Evolutionary conservation across 2,113 vertebrate species (phyloP).

Genomic region (Morphnarchus princeps): DNA sequence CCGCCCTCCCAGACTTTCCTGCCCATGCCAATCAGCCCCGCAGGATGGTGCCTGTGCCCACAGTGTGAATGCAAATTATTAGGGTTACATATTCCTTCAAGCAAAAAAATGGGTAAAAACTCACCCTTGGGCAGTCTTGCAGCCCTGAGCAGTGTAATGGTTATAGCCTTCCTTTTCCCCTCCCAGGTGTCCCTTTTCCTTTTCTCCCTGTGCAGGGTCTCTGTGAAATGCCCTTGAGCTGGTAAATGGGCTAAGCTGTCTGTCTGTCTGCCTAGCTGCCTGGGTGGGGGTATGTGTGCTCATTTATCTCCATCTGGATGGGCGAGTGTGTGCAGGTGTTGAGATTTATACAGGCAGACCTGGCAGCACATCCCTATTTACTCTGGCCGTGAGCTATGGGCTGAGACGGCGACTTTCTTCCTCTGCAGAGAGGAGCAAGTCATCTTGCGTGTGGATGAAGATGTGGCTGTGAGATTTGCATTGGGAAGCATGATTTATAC

Average conservation of each 20-base stretch:
- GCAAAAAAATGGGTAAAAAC: neutral
- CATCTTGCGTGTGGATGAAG: neutral
- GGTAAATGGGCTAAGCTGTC: neutral
- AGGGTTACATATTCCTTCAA: neutral
- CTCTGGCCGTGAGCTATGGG: neutral
- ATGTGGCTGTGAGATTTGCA: neutral
- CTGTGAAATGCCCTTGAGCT: neutral
- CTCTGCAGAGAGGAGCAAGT: neutral
- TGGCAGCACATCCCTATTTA: neutral
- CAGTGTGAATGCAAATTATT: neutral
- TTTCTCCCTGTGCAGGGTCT: neutral
- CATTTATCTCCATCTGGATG: neutral
- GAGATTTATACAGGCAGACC: neutral
- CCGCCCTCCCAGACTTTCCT: neutral
- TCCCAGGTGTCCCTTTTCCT: neutral
- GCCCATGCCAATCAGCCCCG: rapidly evolving
- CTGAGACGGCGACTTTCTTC: neutral
- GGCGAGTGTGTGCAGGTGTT: neutral
- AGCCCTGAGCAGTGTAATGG: neutral
- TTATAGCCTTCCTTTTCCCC: neutral
- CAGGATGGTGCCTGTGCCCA: neutral
- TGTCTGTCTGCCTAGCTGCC: neutral
- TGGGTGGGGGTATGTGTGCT: neutral
- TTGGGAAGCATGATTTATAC: neutral
- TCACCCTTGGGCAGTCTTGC: neutral